Percentiles rank a stretch among this genome's conserved stretches.
phyloP scores from a whole-genome alignment of 1,140 invertebrate species.

The Camponotus pennsylvanicus region DNA sequence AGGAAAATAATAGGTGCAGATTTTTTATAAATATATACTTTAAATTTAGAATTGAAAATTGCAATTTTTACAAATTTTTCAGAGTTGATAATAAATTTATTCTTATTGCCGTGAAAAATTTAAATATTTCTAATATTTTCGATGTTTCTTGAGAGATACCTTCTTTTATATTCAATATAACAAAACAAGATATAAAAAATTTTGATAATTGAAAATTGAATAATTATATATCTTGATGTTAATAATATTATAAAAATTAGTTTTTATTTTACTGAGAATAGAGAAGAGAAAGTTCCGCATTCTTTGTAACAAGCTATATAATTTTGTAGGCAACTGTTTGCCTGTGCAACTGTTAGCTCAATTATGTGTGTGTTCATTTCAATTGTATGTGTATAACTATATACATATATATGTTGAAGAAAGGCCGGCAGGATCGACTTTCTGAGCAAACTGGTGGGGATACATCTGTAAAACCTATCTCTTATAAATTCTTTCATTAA shows the following conservation, averaged over 20 bases:
- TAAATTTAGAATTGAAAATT: neutral
- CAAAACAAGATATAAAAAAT: neutral
- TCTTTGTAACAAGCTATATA: neutral
- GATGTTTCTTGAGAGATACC: neutral
- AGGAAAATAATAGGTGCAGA: neutral
- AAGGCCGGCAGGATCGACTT: constrained; percentile 23
- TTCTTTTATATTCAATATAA: neutral
- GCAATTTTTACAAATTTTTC: neutral
- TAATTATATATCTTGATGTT: neutral
- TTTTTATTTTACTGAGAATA: neutral
- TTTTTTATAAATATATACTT: neutral
- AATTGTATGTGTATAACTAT: neutral
- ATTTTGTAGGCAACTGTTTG: neutral
- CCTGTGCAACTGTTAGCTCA: neutral
- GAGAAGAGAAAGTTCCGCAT: neutral
- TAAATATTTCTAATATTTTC: neutral
- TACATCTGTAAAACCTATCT: constrained; percentile 26
- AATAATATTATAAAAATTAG: neutral
- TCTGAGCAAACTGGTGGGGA: constrained; percentile 31
- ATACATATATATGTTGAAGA: constrained; percentile 14
- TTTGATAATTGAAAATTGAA: neutral
- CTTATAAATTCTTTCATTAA: neutral
- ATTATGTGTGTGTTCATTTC: neutral
- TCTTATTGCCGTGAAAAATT: neutral
- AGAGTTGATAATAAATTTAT: neutral